phyloP scores from a whole-genome alignment of 2,888 invertebrate genomes.

The Synanthedon tipuliformis region DNA sequence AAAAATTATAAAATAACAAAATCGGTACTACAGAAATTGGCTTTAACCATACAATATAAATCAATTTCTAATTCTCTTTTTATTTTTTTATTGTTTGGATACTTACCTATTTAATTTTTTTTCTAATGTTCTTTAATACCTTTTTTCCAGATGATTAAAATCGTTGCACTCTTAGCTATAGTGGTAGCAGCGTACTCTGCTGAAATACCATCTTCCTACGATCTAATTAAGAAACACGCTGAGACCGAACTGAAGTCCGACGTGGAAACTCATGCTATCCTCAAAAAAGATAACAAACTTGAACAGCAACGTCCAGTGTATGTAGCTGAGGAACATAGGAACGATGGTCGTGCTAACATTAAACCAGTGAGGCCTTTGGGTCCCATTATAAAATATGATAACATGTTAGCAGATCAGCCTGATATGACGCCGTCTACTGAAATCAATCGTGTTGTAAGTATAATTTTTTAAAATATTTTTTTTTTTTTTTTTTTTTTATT shows the following conservation, averaged over 20 bases:
- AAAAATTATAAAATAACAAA: too few species aligned
- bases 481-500: too few species aligned
- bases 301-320: constrained; percentile 42
- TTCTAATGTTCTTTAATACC: too few species aligned
- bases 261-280: constrained; percentile 23
- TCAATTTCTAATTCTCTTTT: too few species aligned
- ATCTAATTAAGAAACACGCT: constrained; percentile 28
- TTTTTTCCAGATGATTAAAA: constrained; percentile 43
- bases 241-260: constrained; percentile 31
- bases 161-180: constrained; percentile 18
- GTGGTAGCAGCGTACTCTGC: constrained; percentile 26
- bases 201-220: constrained; percentile 35
- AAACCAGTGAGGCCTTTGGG: constrained; percentile 37
- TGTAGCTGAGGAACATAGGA: constrained; percentile 27
- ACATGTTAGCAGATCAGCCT: constrained; percentile 54
- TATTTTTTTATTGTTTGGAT: too few species aligned
- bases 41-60: too few species aligned
- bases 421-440: constrained; percentile 19
- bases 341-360: constrained; percentile 38
- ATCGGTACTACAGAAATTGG: too few species aligned
- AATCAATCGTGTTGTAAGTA: constrained; percentile 45
- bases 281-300: constrained; percentile 23
- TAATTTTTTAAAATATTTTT: background rate
- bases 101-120: too few species aligned
- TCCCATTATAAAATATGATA: constrained; percentile 40